Evolutionary conservation across 1,140 invertebrate genomes (phyloP), one percentile per base, ranked within the genome.

Genomic region (Caenorhabditis remanei): DNA sequence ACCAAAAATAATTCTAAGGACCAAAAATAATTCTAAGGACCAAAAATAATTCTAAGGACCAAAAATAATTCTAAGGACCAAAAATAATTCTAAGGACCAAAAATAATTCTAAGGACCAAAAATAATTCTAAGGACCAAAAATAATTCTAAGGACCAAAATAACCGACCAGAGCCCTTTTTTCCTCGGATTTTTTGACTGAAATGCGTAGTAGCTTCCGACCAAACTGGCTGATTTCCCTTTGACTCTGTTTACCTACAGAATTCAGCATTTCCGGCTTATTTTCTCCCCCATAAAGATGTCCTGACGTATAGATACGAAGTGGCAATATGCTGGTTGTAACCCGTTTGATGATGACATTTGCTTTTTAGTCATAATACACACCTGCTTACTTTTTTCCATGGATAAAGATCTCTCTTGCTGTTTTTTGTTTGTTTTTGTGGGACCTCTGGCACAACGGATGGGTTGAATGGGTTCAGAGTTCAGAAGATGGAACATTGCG

Each of bases 151-250:
- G n/a, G n/a, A n/a, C n/a, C n/a, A n/a, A n/a, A n/a, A n/a, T n/a
- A n/a, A n/a, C n/a, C n/a, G n/a, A n/a, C 19, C 24, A 40, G 11
- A 46, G 9, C 11, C 24, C 16, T 14, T 3, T 71, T 65, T 65
- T 46, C n/a, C n/a, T n/a, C 16, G 7, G n/a, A n/a, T 8, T 53
- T n/a, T 16, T 16, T 58, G 56, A 63, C 11, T 11, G 11, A 40
- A 50, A 21, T 79, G 71, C 46, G 71, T 79, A 79, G 71, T 79
- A 53, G 71, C 71, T 79, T 79, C 11, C 14, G 71, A 79, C 71
- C 71, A 79, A 79, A 79, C 43, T 50, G 8, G 6, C 21, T 50
- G 14, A 46, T 43, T 13, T 50, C 21, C 21, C 13, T 75, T 46
- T 46, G 32, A 32, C 32, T 46, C n/a, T 48, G 6, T 48, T 11